A percentile compares a stretch with the other conserved stretches of the same genome.
Evolutionary conservation across 1,140 invertebrate species (phyloP).

Genomic region (Bombus affinis): DNA sequence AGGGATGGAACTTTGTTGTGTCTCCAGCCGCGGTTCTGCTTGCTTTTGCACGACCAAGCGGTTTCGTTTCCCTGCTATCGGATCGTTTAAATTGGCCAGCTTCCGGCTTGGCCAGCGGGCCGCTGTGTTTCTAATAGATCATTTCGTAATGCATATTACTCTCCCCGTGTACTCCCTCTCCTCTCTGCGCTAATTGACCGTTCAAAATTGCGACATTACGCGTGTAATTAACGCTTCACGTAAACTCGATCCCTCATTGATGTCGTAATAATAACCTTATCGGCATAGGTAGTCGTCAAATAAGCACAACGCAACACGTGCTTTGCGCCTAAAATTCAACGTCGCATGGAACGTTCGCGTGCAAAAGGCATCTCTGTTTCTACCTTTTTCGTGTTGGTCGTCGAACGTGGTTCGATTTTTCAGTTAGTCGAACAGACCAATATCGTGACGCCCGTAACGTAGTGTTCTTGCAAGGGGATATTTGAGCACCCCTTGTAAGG

Average conservation of each 20-base stretch:
- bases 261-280: neutral
- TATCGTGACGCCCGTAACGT: neutral
- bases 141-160: conserved; percentile 25
- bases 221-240: conserved; percentile 25
- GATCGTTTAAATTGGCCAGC: conserved; percentile 39
- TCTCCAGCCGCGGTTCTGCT: conserved; percentile 42
- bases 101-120: conserved; percentile 8
- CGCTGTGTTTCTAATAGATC: conserved; percentile 42
- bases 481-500: conserved; percentile 73
- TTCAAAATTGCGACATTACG: conserved; percentile 43
- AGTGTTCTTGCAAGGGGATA: conserved; percentile 53
- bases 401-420: neutral
- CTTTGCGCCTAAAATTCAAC: neutral
- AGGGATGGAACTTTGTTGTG: conserved; percentile 55
- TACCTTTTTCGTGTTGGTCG: neutral
- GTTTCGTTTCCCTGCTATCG: conserved; percentile 48
- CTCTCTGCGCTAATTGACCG: conserved; percentile 15
- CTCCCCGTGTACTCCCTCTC: neutral
- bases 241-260: conserved; percentile 20
- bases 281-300: neutral
- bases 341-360: neutral
- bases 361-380: neutral
- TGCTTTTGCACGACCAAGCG: conserved; percentile 58
- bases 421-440: neutral
- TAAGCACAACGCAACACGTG: neutral